Base-by-base conservation (phyloP, 2,113 vertebrate species). In the Amphiprion ocellaris region DNA sequence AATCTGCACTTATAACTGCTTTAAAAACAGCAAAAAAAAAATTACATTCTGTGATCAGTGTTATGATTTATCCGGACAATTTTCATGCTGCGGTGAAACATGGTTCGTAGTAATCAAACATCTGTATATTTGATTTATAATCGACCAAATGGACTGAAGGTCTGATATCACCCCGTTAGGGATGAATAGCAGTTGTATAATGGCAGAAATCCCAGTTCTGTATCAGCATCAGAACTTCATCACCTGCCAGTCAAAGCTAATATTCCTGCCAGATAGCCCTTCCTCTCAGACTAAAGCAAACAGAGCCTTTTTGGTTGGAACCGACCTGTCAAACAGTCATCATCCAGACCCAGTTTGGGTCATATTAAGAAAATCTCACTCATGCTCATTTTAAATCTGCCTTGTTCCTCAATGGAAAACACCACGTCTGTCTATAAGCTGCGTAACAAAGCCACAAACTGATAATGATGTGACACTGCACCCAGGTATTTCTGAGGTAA, bases 401-500 rank as follows among this genome's bases (percentile, higher is more conserved):
- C 55, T 21, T 21, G 17, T 65, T 52, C 52, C 23, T 5, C 14
- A 10, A 8, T 26, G 7, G 21, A 60, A 53, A 60, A 30, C 11
- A 3, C 17, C 1, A 37, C 12, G 23, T 50, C 23, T 15, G 2
- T 70, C 37, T 49, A 9, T 21, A 30, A 0, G 39, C 58, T 50
- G n/a, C 47, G n/a, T 9, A 37, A 47, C 46, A 47, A 66, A 63
- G 28, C 33, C 53, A 50, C 49, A 30, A 15, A 39, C 66, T 21
- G 60, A 64, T 10, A 24, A 33, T 8, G 39, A 28, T 30, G 69
- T 76, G 65, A 76, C 53, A 26, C 21, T 17, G 23, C 59, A 52
- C 69, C 24, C 33, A 50, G 80, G 64, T 47, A 71, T 50, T 81
- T 69, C 52, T 69, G 21, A 15, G 66, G 80, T 47, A 65, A 63